Evolutionary conservation across 2,797 vertebrate genomes (phyloP).

Genomic region (Falco novaeseelandiae): DNA sequence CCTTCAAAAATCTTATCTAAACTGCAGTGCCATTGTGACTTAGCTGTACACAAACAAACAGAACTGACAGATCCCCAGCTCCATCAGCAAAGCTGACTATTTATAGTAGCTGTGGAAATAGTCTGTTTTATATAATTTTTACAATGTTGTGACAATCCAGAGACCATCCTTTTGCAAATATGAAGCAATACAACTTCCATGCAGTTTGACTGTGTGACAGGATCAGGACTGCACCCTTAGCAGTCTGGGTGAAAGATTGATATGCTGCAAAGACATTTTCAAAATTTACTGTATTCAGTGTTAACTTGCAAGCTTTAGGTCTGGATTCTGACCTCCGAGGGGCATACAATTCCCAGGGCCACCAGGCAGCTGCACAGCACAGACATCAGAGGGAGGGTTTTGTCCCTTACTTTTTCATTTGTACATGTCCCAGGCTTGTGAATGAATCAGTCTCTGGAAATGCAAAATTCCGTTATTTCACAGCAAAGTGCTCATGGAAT

Average conservation of each 20-base stretch:
- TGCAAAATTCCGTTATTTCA: background rate
- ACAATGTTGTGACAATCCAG: background rate
- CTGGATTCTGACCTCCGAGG: background rate
- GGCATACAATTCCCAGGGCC: background rate
- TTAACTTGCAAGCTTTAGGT: background rate
- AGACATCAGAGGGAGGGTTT: background rate
- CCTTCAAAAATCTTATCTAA: constrained; percentile 19
- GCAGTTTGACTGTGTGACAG: background rate
- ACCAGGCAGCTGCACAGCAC: background rate
- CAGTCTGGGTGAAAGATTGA: background rate
- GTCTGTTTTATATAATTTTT: background rate
- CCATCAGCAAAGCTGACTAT: background rate
- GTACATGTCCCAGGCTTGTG: background rate
- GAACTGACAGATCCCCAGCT: background rate
- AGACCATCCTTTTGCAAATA: background rate
- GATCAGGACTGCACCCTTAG: background rate
- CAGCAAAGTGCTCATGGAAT: background rate
- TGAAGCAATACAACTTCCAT: fast-evolving
- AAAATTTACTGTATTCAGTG: background rate
- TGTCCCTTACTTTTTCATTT: background rate
- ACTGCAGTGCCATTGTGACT: background rate
- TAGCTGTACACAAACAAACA: background rate
- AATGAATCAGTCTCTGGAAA: background rate
- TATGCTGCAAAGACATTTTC: background rate
- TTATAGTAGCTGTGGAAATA: background rate